These are phyloP conservation scores for Sipha flava DNA, from an alignment of 1,140 invertebrate species.

Conservation along the genomic window DNA sequence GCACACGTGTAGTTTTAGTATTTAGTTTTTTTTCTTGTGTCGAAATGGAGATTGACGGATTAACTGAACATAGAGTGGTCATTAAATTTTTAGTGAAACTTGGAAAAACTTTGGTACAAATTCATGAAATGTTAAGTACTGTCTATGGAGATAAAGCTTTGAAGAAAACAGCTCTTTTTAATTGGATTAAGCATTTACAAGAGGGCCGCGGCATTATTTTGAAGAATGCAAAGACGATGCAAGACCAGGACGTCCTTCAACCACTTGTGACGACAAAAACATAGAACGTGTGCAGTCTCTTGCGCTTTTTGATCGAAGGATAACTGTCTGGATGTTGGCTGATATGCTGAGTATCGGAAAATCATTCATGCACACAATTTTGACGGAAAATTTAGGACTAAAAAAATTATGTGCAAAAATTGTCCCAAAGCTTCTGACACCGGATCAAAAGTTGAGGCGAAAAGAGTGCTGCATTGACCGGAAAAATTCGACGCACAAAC, in stretches of 20 bases:
- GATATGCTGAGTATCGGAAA: neutral
- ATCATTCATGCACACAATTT: neutral
- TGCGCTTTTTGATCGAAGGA: neutral
- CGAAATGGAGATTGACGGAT: neutral
- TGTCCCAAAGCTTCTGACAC: neutral
- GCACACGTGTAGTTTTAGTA: neutral
- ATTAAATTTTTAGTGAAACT: constrained; percentile 26
- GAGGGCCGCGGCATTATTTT: too few species aligned
- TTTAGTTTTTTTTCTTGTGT: neutral
- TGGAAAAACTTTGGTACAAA: neutral
- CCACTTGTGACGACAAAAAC: neutral
- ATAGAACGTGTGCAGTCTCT: neutral
- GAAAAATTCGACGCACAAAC: neutral
- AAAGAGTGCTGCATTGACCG: neutral
- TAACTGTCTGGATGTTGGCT: neutral
- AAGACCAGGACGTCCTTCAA: neutral
- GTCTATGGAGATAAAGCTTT: constrained; percentile 14
- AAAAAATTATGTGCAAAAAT: constrained; percentile 4
- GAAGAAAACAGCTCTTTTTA: constrained; percentile 16
- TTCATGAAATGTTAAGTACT: neutral
- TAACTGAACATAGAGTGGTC: neutral
- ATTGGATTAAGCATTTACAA: constrained; percentile 32
- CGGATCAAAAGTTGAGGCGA: neutral
- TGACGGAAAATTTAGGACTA: neutral
- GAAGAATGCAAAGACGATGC: constrained; percentile 31